Evolutionary conservation across 2,797 vertebrate species (phyloP), one percentile per base, ranked within the genome.

Genomic region (Telmatherina bonti): DNA sequence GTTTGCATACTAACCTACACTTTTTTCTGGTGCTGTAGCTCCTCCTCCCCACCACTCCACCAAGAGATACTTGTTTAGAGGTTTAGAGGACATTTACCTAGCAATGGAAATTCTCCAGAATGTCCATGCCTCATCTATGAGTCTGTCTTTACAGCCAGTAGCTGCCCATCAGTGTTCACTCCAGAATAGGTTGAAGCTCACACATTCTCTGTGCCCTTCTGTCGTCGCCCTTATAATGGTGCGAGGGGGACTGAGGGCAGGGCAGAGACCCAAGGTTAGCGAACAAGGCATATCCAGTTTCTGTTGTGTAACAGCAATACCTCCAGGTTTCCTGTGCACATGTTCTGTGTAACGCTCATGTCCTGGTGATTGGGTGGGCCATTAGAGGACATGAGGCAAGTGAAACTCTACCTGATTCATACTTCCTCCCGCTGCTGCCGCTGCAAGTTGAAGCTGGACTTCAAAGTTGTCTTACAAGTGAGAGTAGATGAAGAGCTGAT

Each of bases 1-100:
- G 51, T 52, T 52, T 52, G 13, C 13, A 52, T 26, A 26, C 26
- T 27, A 41, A 43, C 38, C 38, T 1, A 20, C 41, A 20, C n/a
- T 0, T 18, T 43, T 38, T 43, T 43, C 41, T 20, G 20, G 41
- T 13, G 41, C 41, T 43, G 16, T 43, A 20, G 41, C 18, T 43
- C 18, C 41, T 16, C 47, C 24, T 41, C 74, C 84, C 79, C 85
- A 81, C 85, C 75, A 85, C 90, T 89, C 91, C 84, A 91, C 90
- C 88, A 86, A 69, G 72, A 71, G 92, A 89, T 85, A 68, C 82
- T 90, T 95, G 91, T 84, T 88, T 93, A 96, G 94, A 95, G 94
- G 93, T 92, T 85, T 82, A 27, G 41, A 20, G 72, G 3, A 62
- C 61, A 61, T 74, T 66, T 72, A 29, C 45, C 70, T 71, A 36